Percentiles rank a stretch among this genome's conserved stretches.
These are phyloP conservation scores for Brenthis hecate DNA, from an alignment of 2,888 invertebrate species.

Conservation along the genomic window DNA sequence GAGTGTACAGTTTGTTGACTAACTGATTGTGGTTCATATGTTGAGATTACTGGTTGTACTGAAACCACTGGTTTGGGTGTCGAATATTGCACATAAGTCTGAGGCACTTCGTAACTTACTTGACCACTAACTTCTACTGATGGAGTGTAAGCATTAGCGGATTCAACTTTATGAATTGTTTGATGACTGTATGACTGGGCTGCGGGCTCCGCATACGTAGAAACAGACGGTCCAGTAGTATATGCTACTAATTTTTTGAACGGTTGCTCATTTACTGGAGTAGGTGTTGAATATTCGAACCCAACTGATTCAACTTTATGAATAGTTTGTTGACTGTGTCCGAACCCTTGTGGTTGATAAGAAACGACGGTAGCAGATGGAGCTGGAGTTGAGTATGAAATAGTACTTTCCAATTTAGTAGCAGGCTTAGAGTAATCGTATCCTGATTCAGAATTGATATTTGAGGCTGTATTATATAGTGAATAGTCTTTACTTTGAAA, in stretches of 20 bases:
- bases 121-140: conserved; percentile 43
- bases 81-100: conserved; percentile 43
- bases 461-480: conserved; percentile 37
- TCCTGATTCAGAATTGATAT: conserved; percentile 40
- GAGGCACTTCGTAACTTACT: conserved; percentile 42
- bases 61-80: conserved; percentile 56
- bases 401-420: conserved; percentile 66
- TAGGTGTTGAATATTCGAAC: conserved; percentile 61
- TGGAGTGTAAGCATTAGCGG: conserved; percentile 45
- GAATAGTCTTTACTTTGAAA: conserved; percentile 49
- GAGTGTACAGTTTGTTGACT: conserved; percentile 66
- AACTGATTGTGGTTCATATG: conserved; percentile 60
- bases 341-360: conserved; percentile 63
- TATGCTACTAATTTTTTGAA: conserved; percentile 71
- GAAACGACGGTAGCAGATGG: conserved; percentile 63
- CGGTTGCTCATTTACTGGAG: conserved; percentile 66
- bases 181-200: conserved; percentile 46
- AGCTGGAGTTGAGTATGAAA: conserved; percentile 61
- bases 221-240: conserved; percentile 61
- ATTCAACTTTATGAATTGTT: conserved; percentile 60
- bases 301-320: conserved; percentile 60
- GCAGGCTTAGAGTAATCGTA: conserved; percentile 60
- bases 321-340: conserved; percentile 63
- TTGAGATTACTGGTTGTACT: conserved; percentile 54
- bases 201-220: conserved; percentile 56